A percentile compares a stretch with the other conserved stretches of the same genome.
These are phyloP conservation scores for Drosophila suzukii DNA, from an alignment of 1,140 invertebrate genomes.

Conservation along the genomic window DNA sequence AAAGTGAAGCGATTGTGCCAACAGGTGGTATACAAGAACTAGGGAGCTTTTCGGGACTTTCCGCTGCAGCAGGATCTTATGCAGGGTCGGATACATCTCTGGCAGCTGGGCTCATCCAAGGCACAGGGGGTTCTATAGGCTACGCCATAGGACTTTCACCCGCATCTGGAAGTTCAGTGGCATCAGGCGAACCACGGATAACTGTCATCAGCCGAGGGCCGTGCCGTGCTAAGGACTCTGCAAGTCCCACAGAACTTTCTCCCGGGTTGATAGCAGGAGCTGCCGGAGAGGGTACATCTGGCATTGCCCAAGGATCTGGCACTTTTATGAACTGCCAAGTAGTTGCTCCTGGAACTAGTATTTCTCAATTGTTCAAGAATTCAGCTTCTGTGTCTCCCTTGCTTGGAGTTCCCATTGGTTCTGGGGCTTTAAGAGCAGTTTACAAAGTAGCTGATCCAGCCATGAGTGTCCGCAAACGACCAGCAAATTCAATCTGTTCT, in stretches of 20 bases:
- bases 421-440: background rate
- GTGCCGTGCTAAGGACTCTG: background rate
- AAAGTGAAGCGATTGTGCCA: slow-evolving; percentile 26
- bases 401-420: background rate
- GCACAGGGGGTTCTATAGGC: too few species aligned
- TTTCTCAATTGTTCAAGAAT: background rate
- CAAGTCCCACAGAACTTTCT: background rate
- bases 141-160: background rate
- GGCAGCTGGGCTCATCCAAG: background rate
- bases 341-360: background rate
- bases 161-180: too few species aligned
- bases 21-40: slow-evolving; percentile 1
- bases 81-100: too few species aligned
- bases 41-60: background rate
- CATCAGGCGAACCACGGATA: background rate
- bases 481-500: background rate
- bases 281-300: background rate
- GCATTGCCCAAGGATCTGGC: background rate
- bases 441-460: background rate
- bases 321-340: background rate
- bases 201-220: background rate
- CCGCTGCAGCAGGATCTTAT: background rate
- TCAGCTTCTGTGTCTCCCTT: background rate
- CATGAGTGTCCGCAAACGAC: background rate
- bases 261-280: background rate